These are phyloP conservation scores for Lysandra coridon DNA, from an alignment of 2,888 invertebrate species.

Conservation along the genomic window DNA sequence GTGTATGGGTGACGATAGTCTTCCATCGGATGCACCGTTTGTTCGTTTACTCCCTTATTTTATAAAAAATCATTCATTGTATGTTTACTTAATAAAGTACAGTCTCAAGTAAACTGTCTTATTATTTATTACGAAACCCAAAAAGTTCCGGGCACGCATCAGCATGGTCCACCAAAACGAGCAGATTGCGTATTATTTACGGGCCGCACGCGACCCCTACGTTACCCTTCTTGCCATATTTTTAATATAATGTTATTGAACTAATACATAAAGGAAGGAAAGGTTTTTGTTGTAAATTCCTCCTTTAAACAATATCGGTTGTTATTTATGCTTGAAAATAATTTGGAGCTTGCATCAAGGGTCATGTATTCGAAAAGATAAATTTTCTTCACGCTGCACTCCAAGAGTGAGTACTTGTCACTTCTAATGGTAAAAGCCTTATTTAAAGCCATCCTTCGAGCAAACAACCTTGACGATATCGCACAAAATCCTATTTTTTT, in stretches of 20 bases:
- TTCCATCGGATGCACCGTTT: no score
- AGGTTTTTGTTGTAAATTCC: not conserved
- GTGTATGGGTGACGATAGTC: no score
- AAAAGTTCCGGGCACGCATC: conserved; percentile 40
- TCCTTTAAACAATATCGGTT: not conserved
- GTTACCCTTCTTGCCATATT: conserved; percentile 75
- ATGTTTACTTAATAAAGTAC: not conserved
- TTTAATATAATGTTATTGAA: conserved; percentile 35
- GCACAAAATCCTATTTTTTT: no score
- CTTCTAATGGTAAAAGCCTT: no score
- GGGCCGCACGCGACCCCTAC: conserved; percentile 65
- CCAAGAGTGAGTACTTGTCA: no score
- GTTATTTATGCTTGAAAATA: not conserved
- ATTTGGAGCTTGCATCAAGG: not conserved
- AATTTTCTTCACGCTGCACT: no score
- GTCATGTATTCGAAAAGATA: no score
- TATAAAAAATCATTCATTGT: no score
- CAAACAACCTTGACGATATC: no score
- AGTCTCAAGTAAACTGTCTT: not conserved
- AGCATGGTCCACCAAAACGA: conserved; percentile 10
- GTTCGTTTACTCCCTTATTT: no score
- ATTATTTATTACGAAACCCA: not conserved
- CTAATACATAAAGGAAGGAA: conserved; percentile 21
- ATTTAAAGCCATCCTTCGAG: no score
- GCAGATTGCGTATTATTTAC: conserved; percentile 74